Evolutionary conservation across 2,113 vertebrate genomes (phyloP), one percentile per base, ranked within the genome.

Genomic region (Thamnaconus septentrionalis): DNA sequence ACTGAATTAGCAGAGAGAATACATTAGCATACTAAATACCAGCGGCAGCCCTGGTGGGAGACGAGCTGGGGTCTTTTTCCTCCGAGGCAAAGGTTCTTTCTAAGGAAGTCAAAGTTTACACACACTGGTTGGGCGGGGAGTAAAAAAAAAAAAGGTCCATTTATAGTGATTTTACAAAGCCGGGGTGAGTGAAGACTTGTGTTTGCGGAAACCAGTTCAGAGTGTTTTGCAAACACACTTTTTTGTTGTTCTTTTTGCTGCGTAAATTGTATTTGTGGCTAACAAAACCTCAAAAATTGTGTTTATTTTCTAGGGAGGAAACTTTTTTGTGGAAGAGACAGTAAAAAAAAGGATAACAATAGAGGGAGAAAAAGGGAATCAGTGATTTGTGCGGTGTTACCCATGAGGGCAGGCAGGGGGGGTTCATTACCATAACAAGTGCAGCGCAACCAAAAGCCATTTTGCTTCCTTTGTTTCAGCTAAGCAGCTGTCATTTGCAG

Each of bases 401-500:
- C 74, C 71, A 11, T 57, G 53, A 72, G 76, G 66, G 57, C 68
- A 57, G 75, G 72, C 81, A 39, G 64, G 58, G 73, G 75, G 75
- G 87, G 75, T 71, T 91, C 83, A 94, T 94, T 93, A 93, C 80
- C 92, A 94, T 93, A 88, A 94, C 91, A 93, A 91, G 78, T 73
- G 85, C 91, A 80, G 90, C 77, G 84, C 66, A 81, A 90, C 90
- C 93, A 93, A 94, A 93, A 93, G 90, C 92, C 87, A 92, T 93
- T 92, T 92, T 90, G 87, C 89, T 61, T 66, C 89, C 88, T 95
- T 95, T 93, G 93, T 95, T 94, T 96, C 93, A 92, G 93, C 90
- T 88, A 91, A 93, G 94, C 95, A 97, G 96, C 95, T 97, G 96
- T 96, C 95, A 97, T 94, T 94, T 93, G 93, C 92, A 86, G 82